A percentile compares a stretch with the other conserved stretches of the same genome.
These are phyloP conservation scores for Drosophila pegasa DNA, from an alignment of 2,888 invertebrate genomes.

Conservation along the genomic window DNA sequence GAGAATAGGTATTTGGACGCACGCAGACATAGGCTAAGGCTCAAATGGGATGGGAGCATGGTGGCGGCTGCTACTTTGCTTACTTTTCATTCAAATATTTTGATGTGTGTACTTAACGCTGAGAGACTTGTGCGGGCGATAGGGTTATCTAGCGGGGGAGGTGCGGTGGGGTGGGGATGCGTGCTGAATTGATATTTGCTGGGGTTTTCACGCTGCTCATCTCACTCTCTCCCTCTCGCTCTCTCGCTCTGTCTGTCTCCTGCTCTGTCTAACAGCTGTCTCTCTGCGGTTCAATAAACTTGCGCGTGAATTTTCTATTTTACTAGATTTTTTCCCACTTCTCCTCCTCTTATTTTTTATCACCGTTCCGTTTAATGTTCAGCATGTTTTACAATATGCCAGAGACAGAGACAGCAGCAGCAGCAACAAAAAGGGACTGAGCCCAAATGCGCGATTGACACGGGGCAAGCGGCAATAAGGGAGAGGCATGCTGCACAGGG, in stretches of 20 bases:
- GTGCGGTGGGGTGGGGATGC: background rate
- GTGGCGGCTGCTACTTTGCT: conserved; percentile 67
- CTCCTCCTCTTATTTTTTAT: conserved; percentile 22
- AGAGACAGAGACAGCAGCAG: conserved; percentile 40
- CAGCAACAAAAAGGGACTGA: conserved; percentile 11
- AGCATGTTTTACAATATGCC: conserved; percentile 65
- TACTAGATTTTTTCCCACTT: conserved; percentile 42
- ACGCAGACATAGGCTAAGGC: conserved; percentile 3
- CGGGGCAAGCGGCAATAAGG: background rate
- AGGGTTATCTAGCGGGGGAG: background rate
- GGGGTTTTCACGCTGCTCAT: conserved; percentile 12
- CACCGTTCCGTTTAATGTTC: conserved; percentile 56
- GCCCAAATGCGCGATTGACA: conserved; percentile 24
- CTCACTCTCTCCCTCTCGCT: background rate
- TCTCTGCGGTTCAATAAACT: conserved; percentile 74
- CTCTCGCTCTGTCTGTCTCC: conserved; percentile 1
- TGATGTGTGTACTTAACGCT: conserved; percentile 62
- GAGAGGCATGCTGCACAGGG: conserved; percentile 13
- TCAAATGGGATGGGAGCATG: conserved; percentile 2
- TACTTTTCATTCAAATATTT: conserved; percentile 79
- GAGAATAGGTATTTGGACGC: conserved; percentile 2
- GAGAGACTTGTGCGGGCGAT: conserved; percentile 17
- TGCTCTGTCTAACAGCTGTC: background rate
- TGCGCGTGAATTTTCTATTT: conserved; percentile 73
- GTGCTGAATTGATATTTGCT: conserved; percentile 39